Conservation (phyloP, 2,113 vertebrate species). For the Cygnus atratus region DNA sequence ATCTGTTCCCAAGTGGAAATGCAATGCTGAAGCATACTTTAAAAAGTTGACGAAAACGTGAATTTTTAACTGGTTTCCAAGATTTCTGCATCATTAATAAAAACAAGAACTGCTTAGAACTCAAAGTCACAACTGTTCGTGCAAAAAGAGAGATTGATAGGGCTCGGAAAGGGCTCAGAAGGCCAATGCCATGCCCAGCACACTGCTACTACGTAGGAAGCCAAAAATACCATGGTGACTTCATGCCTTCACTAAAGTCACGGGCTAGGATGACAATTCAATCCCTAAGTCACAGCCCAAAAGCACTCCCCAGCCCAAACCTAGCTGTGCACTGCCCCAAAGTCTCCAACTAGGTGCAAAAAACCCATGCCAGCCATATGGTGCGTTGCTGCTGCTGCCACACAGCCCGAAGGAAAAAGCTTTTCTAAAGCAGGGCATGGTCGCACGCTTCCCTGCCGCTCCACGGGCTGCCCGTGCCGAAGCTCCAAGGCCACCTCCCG, state of each 20-base stretch:
- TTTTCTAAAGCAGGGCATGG: background rate
- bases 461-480: rapidly evolving
- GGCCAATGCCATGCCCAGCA: background rate
- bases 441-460: rapidly evolving
- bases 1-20: background rate
- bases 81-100: background rate
- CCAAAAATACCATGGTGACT: background rate
- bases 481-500: background rate
- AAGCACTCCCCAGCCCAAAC: background rate
- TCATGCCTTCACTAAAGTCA: rapidly evolving
- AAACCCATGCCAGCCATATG: rapidly evolving
- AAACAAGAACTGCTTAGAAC: background rate
- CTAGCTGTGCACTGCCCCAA: background rate
- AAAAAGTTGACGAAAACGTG: background rate
- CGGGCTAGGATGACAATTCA: background rate
- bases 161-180: background rate
- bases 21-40: background rate
- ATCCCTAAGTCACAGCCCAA: background rate
- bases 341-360: background rate
- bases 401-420: background rate
- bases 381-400: background rate
- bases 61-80: background rate
- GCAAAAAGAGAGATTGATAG: background rate
- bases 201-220: background rate
- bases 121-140: background rate